Base-by-base conservation (phyloP, 1,140 invertebrate species). In the Campodea augens region DNA sequence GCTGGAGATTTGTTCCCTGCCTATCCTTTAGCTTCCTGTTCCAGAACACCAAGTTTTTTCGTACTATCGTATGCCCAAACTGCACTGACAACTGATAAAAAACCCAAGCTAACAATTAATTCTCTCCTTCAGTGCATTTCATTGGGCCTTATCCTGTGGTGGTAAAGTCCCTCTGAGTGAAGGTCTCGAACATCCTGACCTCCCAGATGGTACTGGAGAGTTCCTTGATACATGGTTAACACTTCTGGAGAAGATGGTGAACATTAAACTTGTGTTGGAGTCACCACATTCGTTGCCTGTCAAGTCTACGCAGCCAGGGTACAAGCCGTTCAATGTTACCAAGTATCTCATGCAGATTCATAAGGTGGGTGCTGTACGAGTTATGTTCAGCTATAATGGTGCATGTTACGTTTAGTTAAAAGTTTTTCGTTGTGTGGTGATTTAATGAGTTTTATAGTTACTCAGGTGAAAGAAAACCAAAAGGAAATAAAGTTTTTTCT, bases 201-300 rank as follows among this genome's bases (percentile, higher is more conserved):
- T 60, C 15, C 54, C 57, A 10, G 61, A 63, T 54, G 66, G 75
- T 2, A 79, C 77, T 2, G 75, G 77, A 0, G 84, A 89, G 59
- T 90, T 89, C 55, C 60, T 90, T 1, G 85, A 90, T 57, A 77
- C 82, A 1, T 90, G 86, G 85, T 59, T 90, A 10, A 74, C 81
- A 57, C 62, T 90, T 1, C 62, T 90, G 1, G 85, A 90, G 58
- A 87, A 87, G 60, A 78, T 91, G 76, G 78, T 86, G 0, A 90
- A 89, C 65, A 82, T 84, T 0, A 82, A 84, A 53, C 74, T 77
- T 1, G 74, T 89, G 27, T 58, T 89, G 0, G 85, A 91, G 51
- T 81, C 81, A 0, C 81, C 82, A 0, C 82, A 91, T 56, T 68
- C 72, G 0, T 68, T 88, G 41, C 69, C 74, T n/a, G 56, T 69